phyloP scores from a whole-genome alignment of 2,888 invertebrate species.

The Griposia aprilina region DNA sequence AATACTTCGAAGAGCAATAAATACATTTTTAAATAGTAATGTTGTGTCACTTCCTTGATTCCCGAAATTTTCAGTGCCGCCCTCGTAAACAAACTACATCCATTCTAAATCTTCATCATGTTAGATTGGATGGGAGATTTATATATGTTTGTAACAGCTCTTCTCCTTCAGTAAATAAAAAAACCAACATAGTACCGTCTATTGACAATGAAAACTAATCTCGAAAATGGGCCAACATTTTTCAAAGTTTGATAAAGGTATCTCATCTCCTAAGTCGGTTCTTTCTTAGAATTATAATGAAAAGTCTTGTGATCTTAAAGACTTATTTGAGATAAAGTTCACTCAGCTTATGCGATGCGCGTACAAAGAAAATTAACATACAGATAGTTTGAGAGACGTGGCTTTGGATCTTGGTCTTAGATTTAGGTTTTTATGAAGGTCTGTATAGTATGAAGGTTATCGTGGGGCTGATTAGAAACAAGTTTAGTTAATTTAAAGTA shows the following conservation, averaged over 20 bases:
- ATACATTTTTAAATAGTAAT: too few relatives aligned
- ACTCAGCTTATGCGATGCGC: slow-evolving; percentile 55
- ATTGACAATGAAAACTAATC: slow-evolving; percentile 16
- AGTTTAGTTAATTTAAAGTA: background rate
- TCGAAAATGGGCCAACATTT: background rate
- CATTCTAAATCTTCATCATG: too few relatives aligned
- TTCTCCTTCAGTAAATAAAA: background rate
- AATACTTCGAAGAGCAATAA: too few relatives aligned
- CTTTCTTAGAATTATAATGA: slow-evolving; percentile 55
- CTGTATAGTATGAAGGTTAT: slow-evolving; percentile 2
- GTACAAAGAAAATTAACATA: slow-evolving; percentile 59
- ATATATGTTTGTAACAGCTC: background rate
- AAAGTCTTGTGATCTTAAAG: slow-evolving; percentile 33
- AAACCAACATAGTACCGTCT: background rate
- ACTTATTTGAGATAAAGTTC: slow-evolving; percentile 39
- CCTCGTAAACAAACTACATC: too few relatives aligned
- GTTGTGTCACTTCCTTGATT: too few relatives aligned
- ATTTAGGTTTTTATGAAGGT: slow-evolving; percentile 24
- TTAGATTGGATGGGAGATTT: background rate
- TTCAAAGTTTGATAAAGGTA: slow-evolving; percentile 9
- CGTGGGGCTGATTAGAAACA: slow-evolving; percentile 5
- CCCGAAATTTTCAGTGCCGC: too few relatives aligned
- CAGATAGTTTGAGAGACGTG: slow-evolving; percentile 58
- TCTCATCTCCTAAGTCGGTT: slow-evolving; percentile 33
- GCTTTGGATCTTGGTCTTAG: background rate